A percentile compares a stretch with the other conserved stretches of the same genome.
These are phyloP conservation scores for Corythoichthys intestinalis DNA, from an alignment of 2,113 vertebrate species.

Conservation along the genomic window DNA sequence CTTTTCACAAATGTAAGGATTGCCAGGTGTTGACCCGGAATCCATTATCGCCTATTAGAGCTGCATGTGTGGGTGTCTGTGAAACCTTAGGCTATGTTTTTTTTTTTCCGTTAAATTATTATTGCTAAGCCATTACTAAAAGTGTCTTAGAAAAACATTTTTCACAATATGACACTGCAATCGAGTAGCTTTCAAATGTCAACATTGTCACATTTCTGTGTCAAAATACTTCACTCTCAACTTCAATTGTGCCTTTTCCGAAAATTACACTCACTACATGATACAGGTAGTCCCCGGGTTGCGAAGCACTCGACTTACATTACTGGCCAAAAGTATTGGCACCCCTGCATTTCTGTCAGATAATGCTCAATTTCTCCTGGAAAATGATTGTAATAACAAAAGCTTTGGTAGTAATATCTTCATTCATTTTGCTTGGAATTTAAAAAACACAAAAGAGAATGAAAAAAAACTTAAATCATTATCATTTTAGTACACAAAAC, in stretches of 20 bases:
- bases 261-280: neutral
- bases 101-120: neutral
- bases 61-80: conserved; percentile 13
- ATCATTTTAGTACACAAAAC: too few species aligned
- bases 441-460: too few species aligned
- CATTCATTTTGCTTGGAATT: too few species aligned
- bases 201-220: neutral
- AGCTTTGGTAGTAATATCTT: too few species aligned
- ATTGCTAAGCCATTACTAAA: conserved; percentile 20
- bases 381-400: too few species aligned
- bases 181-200: neutral
- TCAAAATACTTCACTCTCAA: neutral
- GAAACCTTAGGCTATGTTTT: neutral
- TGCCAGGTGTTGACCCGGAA: conserved; percentile 72
- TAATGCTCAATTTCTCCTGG: too few species aligned
- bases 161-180: neutral
- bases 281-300: neutral
- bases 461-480: too few species aligned
- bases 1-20: conserved; percentile 54
- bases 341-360: too few species aligned
- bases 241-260: neutral
- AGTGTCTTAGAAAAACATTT: neutral
- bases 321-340: too few species aligned
- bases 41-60: conserved; percentile 66
- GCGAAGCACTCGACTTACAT: too few species aligned